Conservation (phyloP, 2,113 vertebrate genomes). For the Petrocephalus microphthalmus region DNA sequence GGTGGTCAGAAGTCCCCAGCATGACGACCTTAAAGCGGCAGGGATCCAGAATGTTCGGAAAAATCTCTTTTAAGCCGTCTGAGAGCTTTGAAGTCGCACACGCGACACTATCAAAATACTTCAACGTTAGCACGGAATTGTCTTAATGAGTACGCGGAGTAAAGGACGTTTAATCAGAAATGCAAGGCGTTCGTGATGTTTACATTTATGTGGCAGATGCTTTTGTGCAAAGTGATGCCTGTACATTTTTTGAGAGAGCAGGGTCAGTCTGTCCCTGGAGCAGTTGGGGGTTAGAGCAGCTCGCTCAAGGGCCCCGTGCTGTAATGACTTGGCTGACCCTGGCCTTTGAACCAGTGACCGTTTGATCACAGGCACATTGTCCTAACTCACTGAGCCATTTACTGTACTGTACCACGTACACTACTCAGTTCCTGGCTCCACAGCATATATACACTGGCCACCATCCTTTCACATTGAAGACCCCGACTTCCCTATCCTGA, state of each 20-base stretch:
- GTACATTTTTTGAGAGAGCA: not conserved
- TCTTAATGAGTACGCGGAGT: not conserved
- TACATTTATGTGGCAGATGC: not conserved
- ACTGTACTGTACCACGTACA: no score
- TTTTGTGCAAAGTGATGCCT: not conserved
- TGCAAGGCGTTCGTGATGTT: not conserved
- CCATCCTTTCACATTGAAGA: not conserved
- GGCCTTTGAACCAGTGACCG: not conserved
- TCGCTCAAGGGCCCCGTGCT: not conserved
- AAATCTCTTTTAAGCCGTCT: not conserved
- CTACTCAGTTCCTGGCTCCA: no score
- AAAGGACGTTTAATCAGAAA: not conserved
- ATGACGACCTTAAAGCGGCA: slow-evolving; percentile 5
- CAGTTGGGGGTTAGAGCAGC: not conserved
- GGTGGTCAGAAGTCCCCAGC: not conserved
- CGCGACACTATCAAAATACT: not conserved
- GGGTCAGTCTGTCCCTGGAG: rapidly evolving
- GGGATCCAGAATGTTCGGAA: not conserved
- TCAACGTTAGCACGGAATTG: not conserved
- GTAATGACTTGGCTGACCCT: not conserved
- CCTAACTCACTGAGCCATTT: not conserved
- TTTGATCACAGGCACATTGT: not conserved
- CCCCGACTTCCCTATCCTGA: not conserved
- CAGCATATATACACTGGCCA: no score
- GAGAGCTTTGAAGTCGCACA: not conserved